Evolutionary conservation across 2,888 invertebrate genomes (phyloP).

Genomic region (Lasiommata megera): DNA sequence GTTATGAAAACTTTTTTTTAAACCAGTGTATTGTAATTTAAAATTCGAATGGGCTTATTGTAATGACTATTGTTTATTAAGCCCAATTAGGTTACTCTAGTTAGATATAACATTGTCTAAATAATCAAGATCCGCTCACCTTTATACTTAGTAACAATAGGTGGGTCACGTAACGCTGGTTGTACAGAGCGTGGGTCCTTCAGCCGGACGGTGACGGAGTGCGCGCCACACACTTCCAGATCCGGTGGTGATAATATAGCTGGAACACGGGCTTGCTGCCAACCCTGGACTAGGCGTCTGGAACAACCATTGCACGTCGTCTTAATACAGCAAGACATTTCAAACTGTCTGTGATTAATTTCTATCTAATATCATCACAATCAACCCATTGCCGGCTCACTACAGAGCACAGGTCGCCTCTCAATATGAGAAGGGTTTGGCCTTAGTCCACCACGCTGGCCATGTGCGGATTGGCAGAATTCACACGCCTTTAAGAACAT

Average conservation of each 20-base stretch:
- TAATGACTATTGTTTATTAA: background rate
- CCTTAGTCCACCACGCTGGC: too few relatives aligned
- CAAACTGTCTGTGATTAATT: too few relatives aligned
- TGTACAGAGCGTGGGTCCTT: slow-evolving; percentile 84
- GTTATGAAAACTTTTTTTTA: too few relatives aligned
- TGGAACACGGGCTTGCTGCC: slow-evolving; percentile 92
- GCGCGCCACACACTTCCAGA: slow-evolving; percentile 88
- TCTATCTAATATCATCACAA: too few relatives aligned
- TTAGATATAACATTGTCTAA: background rate
- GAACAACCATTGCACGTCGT: slow-evolving; percentile 2
- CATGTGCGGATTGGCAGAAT: too few relatives aligned
- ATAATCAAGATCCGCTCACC: slow-evolving; percentile 72
- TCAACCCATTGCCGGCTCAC: too few relatives aligned
- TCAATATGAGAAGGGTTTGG: too few relatives aligned
- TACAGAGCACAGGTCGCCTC: too few relatives aligned
- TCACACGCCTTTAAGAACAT: too few relatives aligned
- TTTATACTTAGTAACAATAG: slow-evolving; percentile 95
- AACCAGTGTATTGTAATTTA: too few relatives aligned
- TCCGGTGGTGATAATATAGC: slow-evolving; percentile 90
- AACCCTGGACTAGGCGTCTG: slow-evolving; percentile 85
- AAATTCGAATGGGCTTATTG: too few relatives aligned
- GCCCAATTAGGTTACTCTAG: background rate
- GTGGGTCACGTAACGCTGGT: slow-evolving; percentile 87
- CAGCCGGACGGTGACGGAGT: slow-evolving; percentile 83
- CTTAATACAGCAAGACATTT: too few relatives aligned